A percentile compares a stretch with the other conserved stretches of the same genome.
These are phyloP conservation scores for Shinisaurus crocodilurus DNA, from an alignment of 2,113 vertebrate genomes.

Conservation along the genomic window DNA sequence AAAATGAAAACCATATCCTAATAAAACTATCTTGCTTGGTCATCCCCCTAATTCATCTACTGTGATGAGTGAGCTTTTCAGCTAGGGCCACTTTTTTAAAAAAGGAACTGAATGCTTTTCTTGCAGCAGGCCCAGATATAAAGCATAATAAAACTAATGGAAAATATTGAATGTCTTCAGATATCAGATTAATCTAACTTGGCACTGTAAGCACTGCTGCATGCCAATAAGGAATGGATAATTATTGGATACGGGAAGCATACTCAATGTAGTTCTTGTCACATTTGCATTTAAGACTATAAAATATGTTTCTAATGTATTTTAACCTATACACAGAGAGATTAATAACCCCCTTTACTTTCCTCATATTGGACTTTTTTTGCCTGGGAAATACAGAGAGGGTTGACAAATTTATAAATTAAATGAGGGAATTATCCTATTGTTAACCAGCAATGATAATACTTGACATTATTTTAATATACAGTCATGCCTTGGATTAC, in stretches of 20 bases:
- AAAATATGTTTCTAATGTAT: neutral
- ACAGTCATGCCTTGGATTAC: too few relatives aligned
- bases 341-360: neutral
- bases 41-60: too few relatives aligned
- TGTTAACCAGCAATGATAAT: neutral
- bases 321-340: neutral
- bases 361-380: neutral
- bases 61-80: too few relatives aligned
- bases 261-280: neutral
- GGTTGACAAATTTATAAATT: neutral
- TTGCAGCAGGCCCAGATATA: neutral
- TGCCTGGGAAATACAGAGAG: neutral
- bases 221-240: conserved; percentile 19
- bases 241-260: neutral
- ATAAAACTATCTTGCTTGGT: too few relatives aligned
- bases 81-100: neutral
- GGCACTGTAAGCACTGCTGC: neutral
- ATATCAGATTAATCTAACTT: conserved; percentile 16
- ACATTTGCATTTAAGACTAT: neutral
- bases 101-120: conserved; percentile 3
- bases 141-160: conserved; percentile 23
- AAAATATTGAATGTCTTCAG: conserved; percentile 5
- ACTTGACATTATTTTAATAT: neutral
- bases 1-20: too few relatives aligned
- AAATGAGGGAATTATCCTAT: neutral